Evolutionary conservation across 2,113 vertebrate genomes (phyloP).

Genomic region (Suricata suricatta): DNA sequence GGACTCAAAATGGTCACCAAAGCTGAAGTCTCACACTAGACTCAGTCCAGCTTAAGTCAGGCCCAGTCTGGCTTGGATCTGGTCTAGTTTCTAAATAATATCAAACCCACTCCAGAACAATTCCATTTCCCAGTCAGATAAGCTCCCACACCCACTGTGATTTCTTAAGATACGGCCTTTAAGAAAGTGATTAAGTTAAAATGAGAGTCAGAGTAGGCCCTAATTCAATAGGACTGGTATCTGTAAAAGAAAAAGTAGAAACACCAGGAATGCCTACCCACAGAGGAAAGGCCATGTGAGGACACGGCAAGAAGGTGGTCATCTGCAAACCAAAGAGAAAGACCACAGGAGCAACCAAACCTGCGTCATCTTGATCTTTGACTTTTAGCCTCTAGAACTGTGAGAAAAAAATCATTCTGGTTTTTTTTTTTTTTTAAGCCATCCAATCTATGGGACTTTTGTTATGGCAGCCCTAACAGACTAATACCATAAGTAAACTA

Average conservation of each 20-base stretch:
- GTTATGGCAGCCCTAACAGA: neutral
- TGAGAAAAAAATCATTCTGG: neutral
- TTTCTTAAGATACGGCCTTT: neutral
- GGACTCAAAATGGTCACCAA: no score
- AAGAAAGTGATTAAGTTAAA: neutral
- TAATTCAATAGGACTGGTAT: neutral
- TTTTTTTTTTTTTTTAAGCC: neutral
- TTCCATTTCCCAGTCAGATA: no score
- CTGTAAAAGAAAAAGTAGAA: neutral
- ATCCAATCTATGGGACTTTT: neutral
- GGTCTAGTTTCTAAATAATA: no score
- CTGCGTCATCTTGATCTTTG: neutral
- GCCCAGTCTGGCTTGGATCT: no score
- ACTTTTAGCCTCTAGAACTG: neutral
- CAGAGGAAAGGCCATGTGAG: neutral
- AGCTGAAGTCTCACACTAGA: no score
- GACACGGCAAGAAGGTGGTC: neutral
- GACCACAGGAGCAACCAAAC: neutral
- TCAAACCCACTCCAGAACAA: no score
- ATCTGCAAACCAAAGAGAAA: neutral
- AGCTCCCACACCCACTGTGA: no score
- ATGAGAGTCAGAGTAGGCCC: neutral
- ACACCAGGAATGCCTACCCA: neutral
- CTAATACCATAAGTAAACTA: neutral
- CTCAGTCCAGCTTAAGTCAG: no score